Percentiles rank a stretch among this genome's conserved stretches.
phyloP scores from a whole-genome alignment of 2,888 invertebrate genomes.

The Allacma fusca region DNA sequence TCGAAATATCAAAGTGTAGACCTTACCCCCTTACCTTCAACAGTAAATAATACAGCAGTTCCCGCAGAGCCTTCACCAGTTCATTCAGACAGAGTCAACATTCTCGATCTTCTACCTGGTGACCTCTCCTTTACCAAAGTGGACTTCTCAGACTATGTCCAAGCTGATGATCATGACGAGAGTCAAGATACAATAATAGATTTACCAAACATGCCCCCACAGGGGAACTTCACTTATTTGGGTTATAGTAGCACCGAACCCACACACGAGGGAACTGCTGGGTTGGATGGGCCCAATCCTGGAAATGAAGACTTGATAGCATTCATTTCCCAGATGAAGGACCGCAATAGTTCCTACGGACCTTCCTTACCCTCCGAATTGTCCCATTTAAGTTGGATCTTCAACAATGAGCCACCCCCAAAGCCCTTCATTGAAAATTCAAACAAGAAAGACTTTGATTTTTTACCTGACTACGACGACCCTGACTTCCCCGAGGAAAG shows the following conservation, averaged over 20 bases:
- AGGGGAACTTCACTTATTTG: background rate
- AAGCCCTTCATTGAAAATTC: slow-evolving; percentile 45
- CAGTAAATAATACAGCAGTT: background rate
- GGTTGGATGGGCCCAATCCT: too few relatives aligned
- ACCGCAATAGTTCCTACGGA: background rate
- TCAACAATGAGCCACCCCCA: slow-evolving; percentile 59
- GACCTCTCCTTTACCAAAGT: slow-evolving; percentile 57
- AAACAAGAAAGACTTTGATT: slow-evolving; percentile 28
- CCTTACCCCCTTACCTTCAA: background rate
- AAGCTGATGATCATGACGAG: background rate
- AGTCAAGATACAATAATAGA: slow-evolving; percentile 9
- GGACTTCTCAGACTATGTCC: slow-evolving; percentile 26
- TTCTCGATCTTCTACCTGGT: slow-evolving; percentile 60
- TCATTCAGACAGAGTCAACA: slow-evolving; percentile 46
- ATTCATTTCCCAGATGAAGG: background rate
- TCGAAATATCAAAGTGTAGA: background rate
- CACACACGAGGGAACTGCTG: too few relatives aligned
- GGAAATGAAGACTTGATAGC: slow-evolving; percentile 19
- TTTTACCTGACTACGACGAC: slow-evolving; percentile 33
- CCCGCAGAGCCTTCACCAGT: background rate
- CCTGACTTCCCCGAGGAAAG: slow-evolving; percentile 36
- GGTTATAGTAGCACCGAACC: background rate
- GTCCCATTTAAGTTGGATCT: slow-evolving; percentile 59
- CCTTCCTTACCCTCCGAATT: slow-evolving; percentile 52
- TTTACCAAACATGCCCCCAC: background rate